Conservation (phyloP, 2,888 invertebrate genomes). For the Lucinisca nassula region DNA sequence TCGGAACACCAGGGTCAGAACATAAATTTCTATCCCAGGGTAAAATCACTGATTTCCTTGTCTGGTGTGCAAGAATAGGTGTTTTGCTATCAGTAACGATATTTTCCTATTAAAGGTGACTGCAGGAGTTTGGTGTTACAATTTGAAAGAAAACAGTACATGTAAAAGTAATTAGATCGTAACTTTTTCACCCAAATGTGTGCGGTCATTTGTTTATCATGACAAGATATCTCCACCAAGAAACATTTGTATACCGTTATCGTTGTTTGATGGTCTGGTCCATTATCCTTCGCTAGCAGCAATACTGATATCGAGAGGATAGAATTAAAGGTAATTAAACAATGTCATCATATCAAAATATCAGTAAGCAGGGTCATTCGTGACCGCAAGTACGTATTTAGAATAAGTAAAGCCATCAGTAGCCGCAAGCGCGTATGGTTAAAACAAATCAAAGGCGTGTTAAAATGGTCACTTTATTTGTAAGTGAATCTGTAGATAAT, state of each 20-base stretch:
- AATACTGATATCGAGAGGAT: background rate
- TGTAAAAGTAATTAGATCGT: no score
- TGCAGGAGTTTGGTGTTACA: no score
- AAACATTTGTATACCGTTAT: background rate
- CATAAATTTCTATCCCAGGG: no score
- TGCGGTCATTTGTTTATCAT: conserved; percentile 1
- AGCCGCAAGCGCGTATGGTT: background rate
- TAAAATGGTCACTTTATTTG: background rate
- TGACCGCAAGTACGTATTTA: background rate
- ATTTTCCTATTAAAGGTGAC: no score
- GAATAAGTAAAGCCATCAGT: background rate
- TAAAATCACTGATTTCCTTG: no score
- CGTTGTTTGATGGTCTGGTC: background rate
- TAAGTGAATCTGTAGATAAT: background rate
- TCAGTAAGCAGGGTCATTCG: background rate
- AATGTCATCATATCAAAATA: conserved; percentile 8
- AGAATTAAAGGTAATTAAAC: background rate
- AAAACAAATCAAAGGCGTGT: background rate
- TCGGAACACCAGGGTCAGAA: no score
- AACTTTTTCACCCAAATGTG: background rate
- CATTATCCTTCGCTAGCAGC: background rate
- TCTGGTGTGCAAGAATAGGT: no score
- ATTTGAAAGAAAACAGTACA: no score
- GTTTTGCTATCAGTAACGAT: no score
- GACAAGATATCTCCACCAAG: background rate